These are phyloP conservation scores for Schizaphis graminum DNA, from an alignment of 2,888 invertebrate species.

Conservation along the genomic window DNA sequence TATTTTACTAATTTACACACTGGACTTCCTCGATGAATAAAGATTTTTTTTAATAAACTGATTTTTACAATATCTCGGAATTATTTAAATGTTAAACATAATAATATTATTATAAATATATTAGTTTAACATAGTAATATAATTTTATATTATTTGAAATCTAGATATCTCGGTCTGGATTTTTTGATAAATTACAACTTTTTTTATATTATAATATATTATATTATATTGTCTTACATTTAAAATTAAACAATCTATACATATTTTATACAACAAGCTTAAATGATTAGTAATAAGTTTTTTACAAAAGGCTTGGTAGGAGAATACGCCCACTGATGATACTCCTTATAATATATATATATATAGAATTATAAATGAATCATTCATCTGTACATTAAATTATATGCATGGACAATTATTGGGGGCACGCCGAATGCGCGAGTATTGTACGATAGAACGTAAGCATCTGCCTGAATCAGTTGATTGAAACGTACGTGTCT, in stretches of 20 bases:
- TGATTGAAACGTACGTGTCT: neutral
- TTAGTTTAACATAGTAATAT: neutral
- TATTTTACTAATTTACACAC: neutral
- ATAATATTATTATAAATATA: neutral
- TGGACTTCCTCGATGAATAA: neutral
- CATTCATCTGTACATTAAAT: neutral
- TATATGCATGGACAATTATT: neutral
- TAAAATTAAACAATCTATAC: no score
- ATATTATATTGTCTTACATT: no score
- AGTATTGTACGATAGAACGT: neutral
- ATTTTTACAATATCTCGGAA: neutral
- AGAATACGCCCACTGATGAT: no score
- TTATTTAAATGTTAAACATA: neutral
- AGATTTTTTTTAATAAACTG: neutral
- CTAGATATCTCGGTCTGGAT: neutral
- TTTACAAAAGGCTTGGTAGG: no score
- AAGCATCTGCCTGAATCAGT: neutral
- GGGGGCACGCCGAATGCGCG: neutral
- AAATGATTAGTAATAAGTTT: no score
- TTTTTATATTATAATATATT: no score
- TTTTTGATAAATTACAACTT: neutral
- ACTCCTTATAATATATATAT: no score
- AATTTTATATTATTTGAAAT: neutral
- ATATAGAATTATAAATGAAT: neutral
- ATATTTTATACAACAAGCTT: no score